Conservation (phyloP, 2,888 invertebrate genomes). For the Agrochola macilenta region DNA sequence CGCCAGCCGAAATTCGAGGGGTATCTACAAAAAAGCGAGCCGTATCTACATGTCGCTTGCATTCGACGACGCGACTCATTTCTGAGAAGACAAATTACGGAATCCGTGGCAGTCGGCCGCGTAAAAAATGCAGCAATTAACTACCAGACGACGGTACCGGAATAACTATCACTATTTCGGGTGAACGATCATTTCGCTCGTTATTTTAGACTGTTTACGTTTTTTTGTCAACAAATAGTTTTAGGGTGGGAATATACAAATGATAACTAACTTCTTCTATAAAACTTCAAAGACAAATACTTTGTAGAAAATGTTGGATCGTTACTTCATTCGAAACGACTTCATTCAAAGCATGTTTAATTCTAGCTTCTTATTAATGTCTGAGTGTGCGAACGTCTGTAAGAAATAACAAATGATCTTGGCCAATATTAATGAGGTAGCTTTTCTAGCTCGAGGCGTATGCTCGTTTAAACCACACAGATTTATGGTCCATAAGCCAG, state of each 20-base stretch:
- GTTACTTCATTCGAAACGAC: slow-evolving; percentile 69
- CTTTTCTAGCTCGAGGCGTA: slow-evolving; percentile 78
- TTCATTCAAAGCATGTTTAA: slow-evolving; percentile 74
- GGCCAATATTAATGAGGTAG: slow-evolving; percentile 82
- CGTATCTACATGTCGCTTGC: slow-evolving; percentile 88
- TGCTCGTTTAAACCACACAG: slow-evolving; percentile 79
- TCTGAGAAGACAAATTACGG: slow-evolving; percentile 90
- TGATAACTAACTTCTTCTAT: slow-evolving; percentile 66
- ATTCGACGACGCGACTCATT: slow-evolving; percentile 90
- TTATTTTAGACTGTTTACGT: slow-evolving; percentile 84
- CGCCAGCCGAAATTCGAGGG: slow-evolving; percentile 86
- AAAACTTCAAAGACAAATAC: slow-evolving; percentile 76
- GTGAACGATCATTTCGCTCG: slow-evolving; percentile 84
- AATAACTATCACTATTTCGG: slow-evolving; percentile 86
- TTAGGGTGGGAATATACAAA: slow-evolving; percentile 74
- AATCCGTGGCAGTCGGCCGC: slow-evolving; percentile 85
- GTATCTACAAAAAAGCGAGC: slow-evolving; percentile 74
- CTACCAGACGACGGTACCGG: slow-evolving; percentile 79
- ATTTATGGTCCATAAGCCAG: slow-evolving; percentile 82
- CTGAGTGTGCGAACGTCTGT: slow-evolving; percentile 53
- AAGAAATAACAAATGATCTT: slow-evolving; percentile 81
- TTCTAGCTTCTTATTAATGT: slow-evolving; percentile 70
- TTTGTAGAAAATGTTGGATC: slow-evolving; percentile 68
- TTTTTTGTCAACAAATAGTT: slow-evolving; percentile 79
- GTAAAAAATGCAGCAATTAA: slow-evolving; percentile 90